Evolutionary conservation across 2,113 vertebrate species (phyloP), one percentile per base, ranked within the genome.

Genomic region (Chunga burmeisteri): DNA sequence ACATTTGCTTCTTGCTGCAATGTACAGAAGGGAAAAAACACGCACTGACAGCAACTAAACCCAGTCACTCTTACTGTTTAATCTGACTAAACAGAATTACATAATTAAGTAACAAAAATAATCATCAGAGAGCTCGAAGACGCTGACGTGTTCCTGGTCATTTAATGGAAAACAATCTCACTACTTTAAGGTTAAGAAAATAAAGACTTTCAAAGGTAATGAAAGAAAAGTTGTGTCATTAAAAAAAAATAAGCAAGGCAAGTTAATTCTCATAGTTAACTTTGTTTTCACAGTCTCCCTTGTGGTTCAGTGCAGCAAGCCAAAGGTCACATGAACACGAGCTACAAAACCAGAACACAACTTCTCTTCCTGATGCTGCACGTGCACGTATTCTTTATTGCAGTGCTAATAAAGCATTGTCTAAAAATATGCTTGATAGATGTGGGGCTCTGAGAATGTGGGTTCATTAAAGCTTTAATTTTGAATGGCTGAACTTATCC

Each of bases 321-420:
- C 32, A 53, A 75, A 79, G 38, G 29, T 78, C 27, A 72, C 18
- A 3, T 2, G 16, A 66, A 63, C 6, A 56, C 7, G 81, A 71
- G 6, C 18, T 53, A 62, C n/a, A 74, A 66, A 88, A 62, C 30
- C 59, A 55, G 50, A 75, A 59, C 18, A 26, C 21, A 74, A 6
- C 14, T 59, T 14, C 27, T 52, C 55, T 70, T 63, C 52, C 56
- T 62, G 29, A 50, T 16, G n/a, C 59, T 81, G 42, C 16, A 15
- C 7, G 2, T 8, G 30, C 11, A 10, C 4, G 0, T 77, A 11
- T 56, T 40, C 23, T 55, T 52, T 34, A 36, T 0, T 46, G 40
- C 55, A n/a, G 32, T 25, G 9, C 47, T 88, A 32, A 6, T 2
- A 78, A 16, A 50, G 10, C 30, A 11, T 2, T 79, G 53, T 23